Evolutionary conservation across 2,888 invertebrate species (phyloP).

Genomic region (Parasteatoda lunata): DNA sequence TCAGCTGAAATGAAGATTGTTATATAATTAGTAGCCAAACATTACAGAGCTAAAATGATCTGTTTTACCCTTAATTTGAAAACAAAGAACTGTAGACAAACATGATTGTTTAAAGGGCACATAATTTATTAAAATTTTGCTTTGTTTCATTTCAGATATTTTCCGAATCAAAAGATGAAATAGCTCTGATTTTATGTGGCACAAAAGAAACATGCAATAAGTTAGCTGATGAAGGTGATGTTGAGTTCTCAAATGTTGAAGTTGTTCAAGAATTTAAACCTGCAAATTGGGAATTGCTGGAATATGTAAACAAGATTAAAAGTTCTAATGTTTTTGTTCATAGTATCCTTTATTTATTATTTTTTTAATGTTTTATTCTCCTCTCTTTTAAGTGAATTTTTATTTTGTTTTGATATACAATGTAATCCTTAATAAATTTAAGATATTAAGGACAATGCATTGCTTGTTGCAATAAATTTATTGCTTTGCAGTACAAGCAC

Average conservation of each 20-base stretch:
- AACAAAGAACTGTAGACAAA: background rate
- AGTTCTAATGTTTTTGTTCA: constrained; percentile 78
- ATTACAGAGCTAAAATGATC: background rate
- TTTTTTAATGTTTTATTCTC: background rate
- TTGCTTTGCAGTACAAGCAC: constrained; percentile 28
- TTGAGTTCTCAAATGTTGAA: constrained; percentile 78
- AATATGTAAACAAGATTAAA: constrained; percentile 75
- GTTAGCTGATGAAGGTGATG: constrained; percentile 72
- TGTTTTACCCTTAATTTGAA: background rate
- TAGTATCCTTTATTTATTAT: constrained; percentile 76
- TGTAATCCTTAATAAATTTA: constrained; percentile 10
- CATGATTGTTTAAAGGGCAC: background rate
- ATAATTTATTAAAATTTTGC: background rate
- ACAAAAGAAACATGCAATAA: constrained; percentile 78
- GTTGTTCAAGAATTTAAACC: constrained; percentile 77
- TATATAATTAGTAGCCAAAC: background rate
- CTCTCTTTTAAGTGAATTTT: background rate
- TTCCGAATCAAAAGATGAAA: constrained; percentile 80
- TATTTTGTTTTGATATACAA: background rate
- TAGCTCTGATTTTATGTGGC: constrained; percentile 81
- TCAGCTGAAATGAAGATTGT: background rate
- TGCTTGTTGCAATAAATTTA: constrained; percentile 39
- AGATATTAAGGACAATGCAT: constrained; percentile 49
- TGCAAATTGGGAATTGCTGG: constrained; percentile 80
- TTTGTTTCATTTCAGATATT: constrained; percentile 77